Conservation (phyloP, 2,888 invertebrate genomes). For the Hirtodrosophila confusa region DNA sequence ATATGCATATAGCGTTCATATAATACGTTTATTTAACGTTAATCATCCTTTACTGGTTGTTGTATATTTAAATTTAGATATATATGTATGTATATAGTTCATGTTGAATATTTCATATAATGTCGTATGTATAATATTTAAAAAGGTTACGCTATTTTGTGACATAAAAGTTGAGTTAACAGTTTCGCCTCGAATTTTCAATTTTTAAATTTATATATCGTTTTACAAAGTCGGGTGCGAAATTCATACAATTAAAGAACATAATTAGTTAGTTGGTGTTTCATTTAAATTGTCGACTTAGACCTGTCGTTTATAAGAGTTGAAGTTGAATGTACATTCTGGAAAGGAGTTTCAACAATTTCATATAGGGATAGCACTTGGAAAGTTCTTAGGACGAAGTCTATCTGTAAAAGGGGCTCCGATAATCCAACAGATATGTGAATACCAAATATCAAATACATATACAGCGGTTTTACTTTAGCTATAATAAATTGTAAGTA, state of each 20-base stretch:
- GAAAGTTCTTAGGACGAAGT: constrained; percentile 39
- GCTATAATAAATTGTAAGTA: constrained; percentile 45
- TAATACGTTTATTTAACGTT: constrained; percentile 12
- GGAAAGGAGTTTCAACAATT: constrained; percentile 15
- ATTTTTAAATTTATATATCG: constrained; percentile 6
- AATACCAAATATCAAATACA: constrained; percentile 62
- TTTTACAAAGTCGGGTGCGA: constrained; percentile 40
- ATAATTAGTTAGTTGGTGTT: constrained; percentile 50
- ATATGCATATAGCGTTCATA: constrained; percentile 51
- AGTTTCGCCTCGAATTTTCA: constrained; percentile 29
- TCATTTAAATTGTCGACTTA: constrained; percentile 21
- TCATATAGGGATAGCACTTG: constrained; percentile 22
- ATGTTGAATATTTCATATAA: constrained; percentile 44
- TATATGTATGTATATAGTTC: constrained; percentile 32
- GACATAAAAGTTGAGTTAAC: constrained; percentile 57
- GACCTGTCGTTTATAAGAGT: constrained; percentile 7
- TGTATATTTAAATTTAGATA: constrained; percentile 12
- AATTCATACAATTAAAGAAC: constrained; percentile 42
- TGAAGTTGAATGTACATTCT: no score
- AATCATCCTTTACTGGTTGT: constrained; percentile 46
- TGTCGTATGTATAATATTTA: constrained; percentile 37
- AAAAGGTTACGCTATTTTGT: constrained; percentile 45
- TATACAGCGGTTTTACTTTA: constrained; percentile 19
- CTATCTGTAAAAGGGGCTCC: constrained; percentile 32
- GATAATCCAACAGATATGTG: constrained; percentile 74